Conservation (phyloP, 2,797 vertebrate species). For the Xerus rutilus region DNA sequence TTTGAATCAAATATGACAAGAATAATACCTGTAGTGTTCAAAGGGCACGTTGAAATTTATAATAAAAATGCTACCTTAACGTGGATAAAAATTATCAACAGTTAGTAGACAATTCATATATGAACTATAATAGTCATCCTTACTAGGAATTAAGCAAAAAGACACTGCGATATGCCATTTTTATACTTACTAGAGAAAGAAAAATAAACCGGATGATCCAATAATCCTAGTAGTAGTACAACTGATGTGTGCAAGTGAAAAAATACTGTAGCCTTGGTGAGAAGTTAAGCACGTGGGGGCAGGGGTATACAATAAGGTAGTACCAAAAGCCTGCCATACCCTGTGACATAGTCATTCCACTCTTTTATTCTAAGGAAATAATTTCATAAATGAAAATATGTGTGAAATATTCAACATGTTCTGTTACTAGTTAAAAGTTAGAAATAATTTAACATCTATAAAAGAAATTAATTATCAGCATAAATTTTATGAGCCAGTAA, state of each 20-base stretch:
- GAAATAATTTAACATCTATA: neutral
- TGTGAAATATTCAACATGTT: neutral
- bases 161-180: neutral
- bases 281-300: neutral
- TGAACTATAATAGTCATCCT: neutral
- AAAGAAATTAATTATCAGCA: constrained; percentile 12
- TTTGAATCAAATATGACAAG: constrained; percentile 12
- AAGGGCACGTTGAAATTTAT: neutral
- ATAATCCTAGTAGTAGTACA: neutral
- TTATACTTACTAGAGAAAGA: neutral
- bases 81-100: neutral
- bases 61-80: constrained; percentile 36
- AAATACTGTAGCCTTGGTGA: neutral
- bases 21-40: neutral
- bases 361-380: constrained; percentile 9
- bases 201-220: neutral
- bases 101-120: neutral
- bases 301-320: no score
- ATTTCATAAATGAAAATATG: neutral
- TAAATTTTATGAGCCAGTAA: neutral
- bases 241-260: neutral
- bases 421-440: neutral
- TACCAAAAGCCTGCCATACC: neutral
- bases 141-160: neutral
- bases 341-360: neutral